A percentile compares a stretch with the other conserved stretches of the same genome.
Conservation (phyloP, 2,113 vertebrate species). For the Oreotrochilus melanogaster region DNA sequence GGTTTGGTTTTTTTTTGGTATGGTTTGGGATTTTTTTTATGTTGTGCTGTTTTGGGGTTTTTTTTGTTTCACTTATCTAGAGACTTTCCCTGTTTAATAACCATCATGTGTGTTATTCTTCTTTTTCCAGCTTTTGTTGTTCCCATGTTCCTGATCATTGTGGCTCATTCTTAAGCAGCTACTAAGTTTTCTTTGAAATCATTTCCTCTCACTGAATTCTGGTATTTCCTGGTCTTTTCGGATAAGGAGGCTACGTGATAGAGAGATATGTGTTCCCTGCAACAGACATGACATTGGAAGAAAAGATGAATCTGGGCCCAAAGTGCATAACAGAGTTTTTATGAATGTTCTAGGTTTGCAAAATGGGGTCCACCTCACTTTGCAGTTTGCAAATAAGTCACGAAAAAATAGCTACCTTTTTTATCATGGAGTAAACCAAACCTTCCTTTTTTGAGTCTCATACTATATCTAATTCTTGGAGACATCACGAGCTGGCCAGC, state of each 20-base stretch:
- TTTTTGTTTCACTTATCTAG: neutral
- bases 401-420: neutral
- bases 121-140: neutral
- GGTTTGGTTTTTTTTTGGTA: too few species aligned
- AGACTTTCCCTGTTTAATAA: neutral
- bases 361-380: neutral
- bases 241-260: slow-evolving; percentile 18
- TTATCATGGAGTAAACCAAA: neutral
- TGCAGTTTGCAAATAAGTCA: neutral
- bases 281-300: neutral
- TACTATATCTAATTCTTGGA: neutral
- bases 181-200: neutral
- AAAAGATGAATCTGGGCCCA: neutral
- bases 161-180: slow-evolving; percentile 17
- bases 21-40: too few species aligned
- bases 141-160: neutral
- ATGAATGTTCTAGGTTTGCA: neutral
- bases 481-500: neutral
- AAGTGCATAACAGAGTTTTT: neutral
- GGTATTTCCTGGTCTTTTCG: slow-evolving; percentile 34
- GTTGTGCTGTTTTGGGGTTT: neutral
- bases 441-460: neutral
- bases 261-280: neutral
- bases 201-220: slow-evolving; percentile 38
- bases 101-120: neutral